Evolutionary conservation across 2,888 invertebrate species (phyloP).

Genomic region (Lacanobia wlatinum): DNA sequence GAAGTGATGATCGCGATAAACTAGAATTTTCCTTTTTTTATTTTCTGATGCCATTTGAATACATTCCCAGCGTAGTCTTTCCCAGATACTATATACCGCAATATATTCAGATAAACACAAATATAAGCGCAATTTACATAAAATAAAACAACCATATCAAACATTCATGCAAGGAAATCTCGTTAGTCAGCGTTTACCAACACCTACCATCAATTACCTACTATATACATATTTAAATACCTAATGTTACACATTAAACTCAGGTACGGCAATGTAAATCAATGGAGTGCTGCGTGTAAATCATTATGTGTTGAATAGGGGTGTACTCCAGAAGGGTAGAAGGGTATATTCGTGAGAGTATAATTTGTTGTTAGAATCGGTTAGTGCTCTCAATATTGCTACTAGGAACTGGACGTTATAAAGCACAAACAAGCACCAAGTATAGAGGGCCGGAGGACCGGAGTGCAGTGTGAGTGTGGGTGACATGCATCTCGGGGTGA

Average conservation of each 20-base stretch:
- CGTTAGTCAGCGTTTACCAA: conserved; percentile 83
- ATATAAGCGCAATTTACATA: conserved; percentile 58
- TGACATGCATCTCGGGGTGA: conserved; percentile 76
- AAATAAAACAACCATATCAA: conserved; percentile 70
- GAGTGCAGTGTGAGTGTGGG: conserved; percentile 73
- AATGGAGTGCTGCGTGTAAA: conserved; percentile 60
- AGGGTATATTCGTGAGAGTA: conserved; percentile 46
- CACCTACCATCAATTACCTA: conserved; percentile 67
- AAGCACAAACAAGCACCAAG: conserved; percentile 67
- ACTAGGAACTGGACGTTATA: conserved; percentile 48
- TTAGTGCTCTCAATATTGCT: conserved; percentile 55
- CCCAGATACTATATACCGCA: conserved; percentile 24
- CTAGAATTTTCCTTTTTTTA: conserved; percentile 6
- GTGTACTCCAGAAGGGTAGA: conserved; percentile 46
- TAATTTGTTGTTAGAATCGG: conserved; percentile 32
- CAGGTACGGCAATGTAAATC: conserved; percentile 50
- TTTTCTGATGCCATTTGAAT: conserved; percentile 34
- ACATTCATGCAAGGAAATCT: conserved; percentile 91
- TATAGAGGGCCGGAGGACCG: conserved; percentile 57
- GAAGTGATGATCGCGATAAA: conserved; percentile 28
- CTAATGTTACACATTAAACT: conserved; percentile 57
- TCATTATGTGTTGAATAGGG: conserved; percentile 51
- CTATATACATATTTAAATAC: conserved; percentile 55
- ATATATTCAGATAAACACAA: conserved; percentile 45
- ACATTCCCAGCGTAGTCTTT: conserved; percentile 26